phyloP scores from a whole-genome alignment of 2,888 invertebrate species.

The Suillia variegata region DNA sequence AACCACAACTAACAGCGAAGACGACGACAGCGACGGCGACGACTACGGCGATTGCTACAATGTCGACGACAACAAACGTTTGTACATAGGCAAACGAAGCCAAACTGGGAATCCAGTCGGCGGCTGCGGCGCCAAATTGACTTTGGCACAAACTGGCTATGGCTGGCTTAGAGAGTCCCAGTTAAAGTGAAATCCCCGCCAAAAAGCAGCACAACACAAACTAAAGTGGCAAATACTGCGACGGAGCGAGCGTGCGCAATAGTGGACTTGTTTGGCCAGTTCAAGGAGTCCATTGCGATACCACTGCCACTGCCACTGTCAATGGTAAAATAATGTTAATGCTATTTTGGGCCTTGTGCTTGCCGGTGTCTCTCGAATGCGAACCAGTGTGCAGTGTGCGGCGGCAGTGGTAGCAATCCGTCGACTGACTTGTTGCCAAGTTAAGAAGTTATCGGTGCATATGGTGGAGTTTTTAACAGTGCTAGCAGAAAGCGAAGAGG shows the following conservation, averaged over 20 bases:
- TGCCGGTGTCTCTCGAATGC: conserved; percentile 19
- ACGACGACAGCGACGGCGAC: conserved; percentile 27
- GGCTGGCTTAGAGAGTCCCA: conserved; percentile 2
- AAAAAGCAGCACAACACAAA: neutral
- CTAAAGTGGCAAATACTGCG: too few species aligned
- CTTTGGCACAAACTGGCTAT: neutral
- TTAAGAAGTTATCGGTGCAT: too few species aligned
- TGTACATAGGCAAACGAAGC: conserved; percentile 8
- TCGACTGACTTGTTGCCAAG: too few species aligned
- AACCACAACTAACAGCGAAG: conserved; percentile 39
- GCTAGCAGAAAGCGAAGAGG: conserved; percentile 42
- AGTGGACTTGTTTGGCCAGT: conserved; percentile 36
- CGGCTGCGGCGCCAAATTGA: neutral
- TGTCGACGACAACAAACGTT: neutral
- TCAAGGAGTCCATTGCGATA: conserved; percentile 30
- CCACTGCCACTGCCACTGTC: neutral
- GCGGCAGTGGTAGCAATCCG: too few species aligned
- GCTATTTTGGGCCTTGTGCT: conserved; percentile 16
- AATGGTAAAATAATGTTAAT: conserved; percentile 22
- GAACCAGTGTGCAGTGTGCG: conserved; percentile 41
- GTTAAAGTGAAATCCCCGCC: neutral
- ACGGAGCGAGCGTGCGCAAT: too few species aligned
- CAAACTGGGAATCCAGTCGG: conserved; percentile 3
- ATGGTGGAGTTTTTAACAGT: conserved; percentile 16
- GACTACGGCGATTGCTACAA: neutral